These are phyloP conservation scores for Scomberomorus guttatus DNA, from an alignment of 2,797 vertebrate species.

Conservation along the genomic window DNA sequence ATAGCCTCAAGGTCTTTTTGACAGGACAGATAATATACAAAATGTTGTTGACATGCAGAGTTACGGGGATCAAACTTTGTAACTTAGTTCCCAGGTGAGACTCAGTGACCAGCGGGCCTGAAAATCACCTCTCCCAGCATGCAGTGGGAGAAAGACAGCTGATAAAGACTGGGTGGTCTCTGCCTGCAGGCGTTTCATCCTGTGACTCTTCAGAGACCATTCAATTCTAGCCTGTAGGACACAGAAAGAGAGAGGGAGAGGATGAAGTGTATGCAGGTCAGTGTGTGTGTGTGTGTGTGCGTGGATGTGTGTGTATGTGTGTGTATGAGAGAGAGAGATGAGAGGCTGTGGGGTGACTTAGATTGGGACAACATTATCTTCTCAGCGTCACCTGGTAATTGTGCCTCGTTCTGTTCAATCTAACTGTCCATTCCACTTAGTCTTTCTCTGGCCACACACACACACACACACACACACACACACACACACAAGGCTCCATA, in stretches of 20 bases:
- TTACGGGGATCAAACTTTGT: slow-evolving; percentile 20
- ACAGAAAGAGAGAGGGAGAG: slow-evolving; percentile 32
- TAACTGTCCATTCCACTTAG: slow-evolving; percentile 84
- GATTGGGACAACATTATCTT: slow-evolving; percentile 84
- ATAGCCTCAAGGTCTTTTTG: slow-evolving; percentile 3
- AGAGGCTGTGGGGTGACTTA: slow-evolving; percentile 45
- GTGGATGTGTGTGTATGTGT: slow-evolving; percentile 17
- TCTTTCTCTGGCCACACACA: slow-evolving; percentile 51
- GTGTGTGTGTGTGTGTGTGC: slow-evolving; percentile 16
- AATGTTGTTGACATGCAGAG: slow-evolving; percentile 21
- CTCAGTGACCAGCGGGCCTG: slow-evolving; percentile 1
- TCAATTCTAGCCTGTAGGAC: slow-evolving; percentile 44
- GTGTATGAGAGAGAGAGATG: slow-evolving; percentile 4
- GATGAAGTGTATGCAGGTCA: not conserved
- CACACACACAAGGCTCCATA: slow-evolving; percentile 12
- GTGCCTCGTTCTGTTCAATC: slow-evolving; percentile 86
- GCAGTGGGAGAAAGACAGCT: slow-evolving; percentile 33
- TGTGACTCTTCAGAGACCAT: slow-evolving; percentile 42
- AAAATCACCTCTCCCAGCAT: slow-evolving; percentile 37
- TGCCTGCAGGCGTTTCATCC: slow-evolving; percentile 29
- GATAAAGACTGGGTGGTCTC: slow-evolving; percentile 53
- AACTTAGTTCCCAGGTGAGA: not conserved
- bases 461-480: slow-evolving; percentile 38
- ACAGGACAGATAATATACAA: slow-evolving; percentile 21
- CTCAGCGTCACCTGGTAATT: slow-evolving; percentile 84